Evolutionary conservation across 2,888 invertebrate species (phyloP).

Genomic region (Dastarcus helophoroides): DNA sequence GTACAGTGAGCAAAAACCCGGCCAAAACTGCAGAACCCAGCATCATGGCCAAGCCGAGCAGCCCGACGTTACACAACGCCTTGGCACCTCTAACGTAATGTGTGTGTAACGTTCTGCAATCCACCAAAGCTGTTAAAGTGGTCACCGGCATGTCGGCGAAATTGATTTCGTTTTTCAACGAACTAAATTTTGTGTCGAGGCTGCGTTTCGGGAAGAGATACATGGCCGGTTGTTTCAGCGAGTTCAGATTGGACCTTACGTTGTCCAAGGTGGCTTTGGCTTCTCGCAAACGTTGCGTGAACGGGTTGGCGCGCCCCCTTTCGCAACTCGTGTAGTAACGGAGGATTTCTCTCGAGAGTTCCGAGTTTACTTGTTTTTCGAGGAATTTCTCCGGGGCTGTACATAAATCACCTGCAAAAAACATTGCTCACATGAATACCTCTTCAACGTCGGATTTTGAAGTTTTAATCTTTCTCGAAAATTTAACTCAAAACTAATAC

Average conservation of each 20-base stretch:
- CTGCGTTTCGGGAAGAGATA: conserved; percentile 42
- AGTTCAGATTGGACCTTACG: conserved; percentile 41
- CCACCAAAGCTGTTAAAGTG: conserved; percentile 57
- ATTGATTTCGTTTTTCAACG: conserved; percentile 66
- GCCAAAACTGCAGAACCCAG: conserved; percentile 76
- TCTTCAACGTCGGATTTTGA: too few relatives aligned
- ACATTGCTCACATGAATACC: too few relatives aligned
- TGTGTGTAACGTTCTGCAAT: conserved; percentile 73
- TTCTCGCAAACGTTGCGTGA: conserved; percentile 70
- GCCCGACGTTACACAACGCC: conserved; percentile 71
- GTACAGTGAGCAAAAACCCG: conserved; percentile 79
- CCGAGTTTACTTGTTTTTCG: conserved; percentile 32
- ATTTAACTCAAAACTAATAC: background rate
- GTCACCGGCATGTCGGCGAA: conserved; percentile 62
- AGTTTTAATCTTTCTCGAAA: background rate
- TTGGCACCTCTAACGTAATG: conserved; percentile 71
- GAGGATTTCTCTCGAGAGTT: conserved; percentile 32
- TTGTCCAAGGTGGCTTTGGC: conserved; percentile 40
- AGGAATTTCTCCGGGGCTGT: conserved; percentile 48
- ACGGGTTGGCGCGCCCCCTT: conserved; percentile 64
- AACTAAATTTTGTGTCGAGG: conserved; percentile 62
- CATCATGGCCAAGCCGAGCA: conserved; percentile 76
- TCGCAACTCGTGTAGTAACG: conserved; percentile 67
- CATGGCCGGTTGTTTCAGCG: conserved; percentile 40
- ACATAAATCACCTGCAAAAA: conserved; percentile 50